These are phyloP conservation scores for Hycleus phaleratus DNA, from an alignment of 1,140 invertebrate species.

Conservation along the genomic window DNA sequence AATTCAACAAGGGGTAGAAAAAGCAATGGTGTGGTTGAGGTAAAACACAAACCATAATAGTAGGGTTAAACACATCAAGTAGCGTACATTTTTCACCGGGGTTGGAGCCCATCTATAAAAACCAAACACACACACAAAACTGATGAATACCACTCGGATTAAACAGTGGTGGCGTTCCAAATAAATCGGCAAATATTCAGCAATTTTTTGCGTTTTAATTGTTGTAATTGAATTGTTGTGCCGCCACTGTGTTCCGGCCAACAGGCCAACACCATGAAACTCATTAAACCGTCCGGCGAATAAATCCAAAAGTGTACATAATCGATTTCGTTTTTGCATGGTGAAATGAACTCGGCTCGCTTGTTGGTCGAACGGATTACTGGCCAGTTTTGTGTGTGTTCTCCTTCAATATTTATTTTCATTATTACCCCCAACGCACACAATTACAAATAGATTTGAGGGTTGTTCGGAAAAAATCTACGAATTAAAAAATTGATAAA, in stretches of 20 bases:
- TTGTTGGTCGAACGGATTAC: constrained; percentile 24
- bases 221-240: too few species aligned
- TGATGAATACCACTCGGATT: too few species aligned
- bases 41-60: constrained; percentile 40
- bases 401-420: constrained; percentile 13
- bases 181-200: too few species aligned
- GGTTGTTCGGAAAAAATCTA: too few species aligned
- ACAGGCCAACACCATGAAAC: constrained; percentile 2
- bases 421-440: constrained; percentile 5
- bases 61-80: constrained; percentile 40
- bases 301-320: constrained; percentile 18
- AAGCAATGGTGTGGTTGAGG: constrained; percentile 37
- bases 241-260: too few species aligned
- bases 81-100: constrained; percentile 38
- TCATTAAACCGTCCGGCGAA: constrained; percentile 13
- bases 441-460: constrained; percentile 7
- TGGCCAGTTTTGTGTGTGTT: constrained; percentile 23
- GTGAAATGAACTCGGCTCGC: constrained; percentile 18
- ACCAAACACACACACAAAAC: too few species aligned
- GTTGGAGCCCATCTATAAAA: constrained; percentile 17
- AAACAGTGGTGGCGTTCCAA: too few species aligned
- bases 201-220: too few species aligned
- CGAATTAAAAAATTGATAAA: too few species aligned
- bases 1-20: too few species aligned
- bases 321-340: constrained; percentile 18